phyloP scores from a whole-genome alignment of 2,113 vertebrate genomes.

The Phylloscopus trochilus region DNA sequence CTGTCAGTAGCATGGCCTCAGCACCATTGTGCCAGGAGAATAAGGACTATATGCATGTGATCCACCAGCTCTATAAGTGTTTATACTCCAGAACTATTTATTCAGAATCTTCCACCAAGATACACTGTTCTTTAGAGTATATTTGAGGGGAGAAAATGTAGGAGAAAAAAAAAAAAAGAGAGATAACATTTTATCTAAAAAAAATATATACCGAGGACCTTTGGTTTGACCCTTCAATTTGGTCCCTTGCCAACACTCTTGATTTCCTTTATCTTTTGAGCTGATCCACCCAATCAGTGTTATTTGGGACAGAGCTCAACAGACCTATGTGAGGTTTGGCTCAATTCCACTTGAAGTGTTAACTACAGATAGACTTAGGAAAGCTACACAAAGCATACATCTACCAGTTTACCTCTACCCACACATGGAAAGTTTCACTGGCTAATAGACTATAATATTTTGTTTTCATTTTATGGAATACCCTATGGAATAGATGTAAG shows the following conservation, averaged over 20 bases:
- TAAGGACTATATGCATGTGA: background rate
- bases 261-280: background rate
- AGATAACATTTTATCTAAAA: accelerated
- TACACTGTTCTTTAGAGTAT: background rate
- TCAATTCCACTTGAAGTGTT: background rate
- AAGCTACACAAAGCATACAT: background rate
- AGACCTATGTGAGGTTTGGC: background rate
- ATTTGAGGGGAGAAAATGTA: background rate
- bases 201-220: background rate
- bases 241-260: background rate
- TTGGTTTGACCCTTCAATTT: background rate
- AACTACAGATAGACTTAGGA: background rate
- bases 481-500: background rate
- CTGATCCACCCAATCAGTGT: background rate
- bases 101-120: background rate
- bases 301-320: background rate
- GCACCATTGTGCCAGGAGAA: background rate
- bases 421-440: background rate
- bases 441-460: background rate
- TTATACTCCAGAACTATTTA: background rate
- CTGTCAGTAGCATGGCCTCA: background rate
- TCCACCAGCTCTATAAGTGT: accelerated
- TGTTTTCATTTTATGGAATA: background rate
- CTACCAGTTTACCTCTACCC: background rate
- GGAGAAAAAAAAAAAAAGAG: background rate